phyloP scores from a whole-genome alignment of 2,888 invertebrate genomes.

The Drosophila antonietae region DNA sequence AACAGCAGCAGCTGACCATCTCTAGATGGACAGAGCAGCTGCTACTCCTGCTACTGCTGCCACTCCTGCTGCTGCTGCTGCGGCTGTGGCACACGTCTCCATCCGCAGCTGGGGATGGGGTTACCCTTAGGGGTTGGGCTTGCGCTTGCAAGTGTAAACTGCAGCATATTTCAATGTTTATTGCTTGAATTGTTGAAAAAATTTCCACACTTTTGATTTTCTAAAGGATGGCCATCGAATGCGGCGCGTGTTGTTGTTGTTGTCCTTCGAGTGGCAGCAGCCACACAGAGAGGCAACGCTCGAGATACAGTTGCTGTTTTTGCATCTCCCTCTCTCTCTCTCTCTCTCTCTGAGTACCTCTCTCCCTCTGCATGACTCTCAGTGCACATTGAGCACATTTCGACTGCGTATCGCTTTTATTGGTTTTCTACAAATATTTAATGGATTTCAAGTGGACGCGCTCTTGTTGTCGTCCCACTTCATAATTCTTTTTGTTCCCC shows the following conservation, averaged over 20 bases:
- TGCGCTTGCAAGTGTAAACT: slow-evolving; percentile 52
- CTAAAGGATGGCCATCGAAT: slow-evolving; percentile 66
- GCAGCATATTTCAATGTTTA: slow-evolving; percentile 67
- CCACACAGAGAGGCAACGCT: slow-evolving; percentile 32
- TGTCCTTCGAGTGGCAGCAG: slow-evolving; percentile 68
- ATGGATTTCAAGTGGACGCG: slow-evolving; percentile 78
- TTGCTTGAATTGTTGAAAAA: slow-evolving; percentile 55
- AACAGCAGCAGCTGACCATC: slow-evolving; percentile 41
- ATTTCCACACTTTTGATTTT: slow-evolving; percentile 78
- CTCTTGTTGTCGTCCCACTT: slow-evolving; percentile 77
- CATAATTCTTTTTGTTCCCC: slow-evolving; percentile 54
- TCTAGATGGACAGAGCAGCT: slow-evolving; percentile 16
- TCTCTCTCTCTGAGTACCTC: slow-evolving; percentile 35
- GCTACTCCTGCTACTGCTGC: slow-evolving; percentile 1
- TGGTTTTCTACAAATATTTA: slow-evolving; percentile 80
- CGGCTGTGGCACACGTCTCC: slow-evolving; percentile 22
- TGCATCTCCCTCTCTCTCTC: slow-evolving; percentile 46
- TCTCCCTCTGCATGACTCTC: not conserved
- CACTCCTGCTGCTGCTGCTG: slow-evolving; percentile 15
- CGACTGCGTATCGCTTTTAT: slow-evolving; percentile 71
- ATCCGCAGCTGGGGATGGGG: not conserved
- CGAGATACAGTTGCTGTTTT: slow-evolving; percentile 75
- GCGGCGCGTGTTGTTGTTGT: slow-evolving; percentile 78
- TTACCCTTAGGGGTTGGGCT: not conserved
- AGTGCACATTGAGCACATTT: slow-evolving; percentile 25